Evolutionary conservation across 2,113 vertebrate species (phyloP), one percentile per base, ranked within the genome.

Genomic region (Vireo altiloquus): DNA sequence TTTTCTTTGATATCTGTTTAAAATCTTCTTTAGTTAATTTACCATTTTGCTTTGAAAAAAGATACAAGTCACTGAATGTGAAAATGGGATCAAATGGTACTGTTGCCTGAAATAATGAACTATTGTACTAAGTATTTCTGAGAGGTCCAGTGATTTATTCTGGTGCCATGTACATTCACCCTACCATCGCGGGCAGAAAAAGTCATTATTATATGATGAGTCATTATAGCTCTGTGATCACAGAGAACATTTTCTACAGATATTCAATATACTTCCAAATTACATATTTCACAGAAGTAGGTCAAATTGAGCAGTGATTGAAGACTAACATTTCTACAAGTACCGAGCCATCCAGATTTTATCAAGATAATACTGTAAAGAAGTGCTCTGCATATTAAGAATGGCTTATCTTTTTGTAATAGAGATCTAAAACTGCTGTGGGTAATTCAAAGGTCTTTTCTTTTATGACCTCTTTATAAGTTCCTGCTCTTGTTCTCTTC

Each of bases 311-410:
- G 69, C 64, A 89, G 56, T 90, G 72, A 96, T 89, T 89, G 94
- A 97, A 94, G 90, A 89, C 80, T 93, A 94, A 81, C 33, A 35
- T 95, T 95, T 94, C 92, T 66, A 44, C 44, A 94, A 90, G 68
- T 84, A 81, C 33, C 59, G 52, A 83, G 22, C 80, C 86, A 93
- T 81, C 83, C 80, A 81, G 82, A 95, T 89, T 87, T 94, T 81
- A 90, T 94, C 80, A 83, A 89, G 91, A 87, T 94, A 89, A 94
- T 92, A 74, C 52, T 4, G 2, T 40, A 86, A 76, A 83, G 64
- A 90, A 95, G 46, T 93, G 80, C 17, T 95, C 89, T 96, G 89
- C 68, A 83, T 93, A 74, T 77, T 87, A 90, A 90, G 60, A 83
- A 86, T 63, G 56, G 23, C 39, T 64, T 92, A 44, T 63, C 59